Percentiles rank a stretch among this genome's conserved stretches.
Conservation (phyloP, 1,140 invertebrate genomes). For the Magallana angulata region DNA sequence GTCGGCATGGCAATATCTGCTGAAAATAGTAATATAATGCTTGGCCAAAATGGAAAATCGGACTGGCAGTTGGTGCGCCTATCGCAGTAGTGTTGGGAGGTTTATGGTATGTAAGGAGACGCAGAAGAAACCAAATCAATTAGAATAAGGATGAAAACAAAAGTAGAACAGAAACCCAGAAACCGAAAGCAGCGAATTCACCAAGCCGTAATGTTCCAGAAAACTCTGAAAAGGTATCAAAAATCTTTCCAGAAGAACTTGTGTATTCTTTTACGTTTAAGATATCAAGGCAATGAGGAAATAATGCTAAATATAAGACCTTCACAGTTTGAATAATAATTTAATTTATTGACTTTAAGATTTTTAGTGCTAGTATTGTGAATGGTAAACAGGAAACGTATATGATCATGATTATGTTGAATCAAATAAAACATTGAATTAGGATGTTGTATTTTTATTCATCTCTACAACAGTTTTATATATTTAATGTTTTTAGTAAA, state of each 20-base stretch:
- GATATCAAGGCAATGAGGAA: no score
- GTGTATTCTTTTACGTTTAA: neutral
- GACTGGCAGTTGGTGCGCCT: constrained; percentile 88
- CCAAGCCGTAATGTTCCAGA: neutral
- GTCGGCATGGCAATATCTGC: constrained; percentile 8
- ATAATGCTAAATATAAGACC: no score
- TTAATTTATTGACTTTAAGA: no score
- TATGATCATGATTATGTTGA: no score
- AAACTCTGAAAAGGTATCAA: neutral
- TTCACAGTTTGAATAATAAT: no score
- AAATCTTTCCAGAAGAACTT: neutral
- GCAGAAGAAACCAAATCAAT: constrained; percentile 43
- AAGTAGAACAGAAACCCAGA: constrained; percentile 13
- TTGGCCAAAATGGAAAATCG: constrained; percentile 87
- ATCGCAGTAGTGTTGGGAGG: constrained; percentile 88
- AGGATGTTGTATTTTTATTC: no score
- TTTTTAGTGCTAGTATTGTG: no score
- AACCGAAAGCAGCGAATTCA: constrained; percentile 47
- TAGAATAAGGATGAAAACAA: constrained; percentile 48
- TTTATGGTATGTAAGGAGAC: constrained; percentile 87
- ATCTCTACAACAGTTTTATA: no score
- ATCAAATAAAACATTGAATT: no score
- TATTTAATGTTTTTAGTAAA: no score
- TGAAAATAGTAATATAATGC: constrained; percentile 59
- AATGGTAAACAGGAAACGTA: no score